Evolutionary conservation across 2,888 invertebrate species (phyloP).

Genomic region (Unio pictorum): DNA sequence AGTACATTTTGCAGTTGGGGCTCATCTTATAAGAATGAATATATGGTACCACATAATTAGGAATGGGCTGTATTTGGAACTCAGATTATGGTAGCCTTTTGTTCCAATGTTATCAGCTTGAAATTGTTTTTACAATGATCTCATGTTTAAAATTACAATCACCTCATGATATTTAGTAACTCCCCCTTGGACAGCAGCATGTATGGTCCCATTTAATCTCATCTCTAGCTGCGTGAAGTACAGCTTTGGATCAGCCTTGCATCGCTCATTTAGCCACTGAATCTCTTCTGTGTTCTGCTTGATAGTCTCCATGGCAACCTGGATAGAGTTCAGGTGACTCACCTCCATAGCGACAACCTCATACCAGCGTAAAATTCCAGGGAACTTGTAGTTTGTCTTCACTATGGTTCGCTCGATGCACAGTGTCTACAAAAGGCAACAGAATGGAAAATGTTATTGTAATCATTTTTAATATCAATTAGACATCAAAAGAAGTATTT

Average conservation of each 20-base stretch:
- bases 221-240: slow-evolving; percentile 64
- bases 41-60: too few species aligned
- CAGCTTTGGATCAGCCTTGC: slow-evolving; percentile 74
- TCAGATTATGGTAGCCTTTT: not conserved
- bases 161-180: slow-evolving; percentile 69
- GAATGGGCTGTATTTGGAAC: too few species aligned
- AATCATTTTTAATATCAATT: too few species aligned
- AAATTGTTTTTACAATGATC: not conserved
- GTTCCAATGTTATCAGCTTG: not conserved
- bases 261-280: slow-evolving; percentile 84
- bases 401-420: slow-evolving; percentile 65
- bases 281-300: slow-evolving; percentile 56
- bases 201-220: slow-evolving; percentile 66
- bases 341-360: slow-evolving; percentile 81
- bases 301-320: slow-evolving; percentile 62
- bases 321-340: slow-evolving; percentile 79
- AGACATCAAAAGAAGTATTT: too few species aligned
- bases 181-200: slow-evolving; percentile 69
- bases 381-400: slow-evolving; percentile 59
- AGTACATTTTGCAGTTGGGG: too few species aligned
- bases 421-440: slow-evolving; percentile 55
- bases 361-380: slow-evolving; percentile 69
- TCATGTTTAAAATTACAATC: not conserved
- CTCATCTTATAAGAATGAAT: too few species aligned
- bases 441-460: too few species aligned